Conservation (phyloP, 1,140 invertebrate genomes). For the Coelopa frigida region DNA sequence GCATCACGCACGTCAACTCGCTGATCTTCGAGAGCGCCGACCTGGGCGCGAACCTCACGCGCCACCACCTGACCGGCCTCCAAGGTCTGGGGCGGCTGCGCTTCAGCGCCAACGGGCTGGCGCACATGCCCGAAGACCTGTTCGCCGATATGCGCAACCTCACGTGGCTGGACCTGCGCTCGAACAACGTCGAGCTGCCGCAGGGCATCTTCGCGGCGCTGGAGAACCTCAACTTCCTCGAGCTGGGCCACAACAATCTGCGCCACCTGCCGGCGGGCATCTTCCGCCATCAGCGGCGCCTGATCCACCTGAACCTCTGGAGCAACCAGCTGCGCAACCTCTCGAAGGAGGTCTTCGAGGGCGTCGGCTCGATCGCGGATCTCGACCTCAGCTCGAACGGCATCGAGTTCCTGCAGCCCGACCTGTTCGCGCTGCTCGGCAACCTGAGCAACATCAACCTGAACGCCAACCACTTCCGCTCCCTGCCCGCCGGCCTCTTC, state of each 20-base stretch:
- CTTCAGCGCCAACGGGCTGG: constrained; percentile 29
- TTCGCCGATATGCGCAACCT: constrained; percentile 52
- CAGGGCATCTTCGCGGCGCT: constrained; percentile 50
- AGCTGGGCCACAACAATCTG: constrained; percentile 56
- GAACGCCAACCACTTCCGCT: constrained; percentile 53
- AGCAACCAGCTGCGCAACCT: constrained; percentile 54
- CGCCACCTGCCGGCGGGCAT: constrained; percentile 50
- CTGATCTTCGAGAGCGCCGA: constrained; percentile 35
- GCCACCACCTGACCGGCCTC: constrained; percentile 27
- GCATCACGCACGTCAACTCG: constrained; percentile 23
- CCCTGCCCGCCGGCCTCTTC: constrained; percentile 54
- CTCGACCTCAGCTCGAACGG: constrained; percentile 57
- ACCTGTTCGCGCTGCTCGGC: constrained; percentile 52
- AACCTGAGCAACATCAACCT: constrained; percentile 55
- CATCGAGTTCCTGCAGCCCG: constrained; percentile 50
- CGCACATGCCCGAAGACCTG: constrained; percentile 52
- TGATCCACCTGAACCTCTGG: constrained; percentile 56
- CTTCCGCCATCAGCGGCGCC: constrained; percentile 52
- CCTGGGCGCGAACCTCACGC: constrained; percentile 31
- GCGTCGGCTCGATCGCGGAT: constrained; percentile 50
- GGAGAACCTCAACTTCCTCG: constrained; percentile 51
- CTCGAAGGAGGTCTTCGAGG: constrained; percentile 51
- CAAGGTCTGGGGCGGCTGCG: constrained; percentile 26
- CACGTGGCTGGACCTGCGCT: constrained; percentile 52
- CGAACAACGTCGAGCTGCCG: constrained; percentile 54